Evolutionary conservation across 2,888 invertebrate species (phyloP).

Genomic region (Cosmia trapezina): DNA sequence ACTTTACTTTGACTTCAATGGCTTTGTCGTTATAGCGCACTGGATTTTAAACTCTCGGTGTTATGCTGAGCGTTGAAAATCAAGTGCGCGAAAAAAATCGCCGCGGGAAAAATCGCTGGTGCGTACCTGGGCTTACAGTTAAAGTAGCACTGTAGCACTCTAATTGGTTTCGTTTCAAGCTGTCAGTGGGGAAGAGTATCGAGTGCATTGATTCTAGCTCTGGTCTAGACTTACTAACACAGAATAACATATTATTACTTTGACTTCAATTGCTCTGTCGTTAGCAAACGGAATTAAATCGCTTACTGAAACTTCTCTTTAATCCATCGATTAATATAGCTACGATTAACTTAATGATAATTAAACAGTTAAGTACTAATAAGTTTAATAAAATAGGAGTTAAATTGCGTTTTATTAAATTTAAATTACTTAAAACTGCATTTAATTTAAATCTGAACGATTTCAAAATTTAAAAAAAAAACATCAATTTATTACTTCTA

Average conservation of each 20-base stretch:
- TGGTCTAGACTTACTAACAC: slow-evolving; percentile 38
- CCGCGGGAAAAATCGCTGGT: too few species aligned
- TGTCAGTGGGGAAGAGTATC: slow-evolving; percentile 12
- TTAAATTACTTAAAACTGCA: slow-evolving; percentile 7
- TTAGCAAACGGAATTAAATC: slow-evolving; percentile 33
- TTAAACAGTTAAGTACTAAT: slow-evolving; percentile 17
- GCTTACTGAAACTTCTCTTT: slow-evolving; percentile 16
- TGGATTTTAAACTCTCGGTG: too few species aligned
- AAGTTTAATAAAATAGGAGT: slow-evolving; percentile 1
- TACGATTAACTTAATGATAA: slow-evolving; percentile 15
- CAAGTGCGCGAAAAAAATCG: too few species aligned
- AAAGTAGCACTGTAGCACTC: slow-evolving; percentile 10
- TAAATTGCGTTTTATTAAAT: slow-evolving; percentile 8
- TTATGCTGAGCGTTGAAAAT: too few species aligned
- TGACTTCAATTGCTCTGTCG: neutral
- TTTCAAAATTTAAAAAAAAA: slow-evolving; percentile 33
- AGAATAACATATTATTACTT: slow-evolving; percentile 28
- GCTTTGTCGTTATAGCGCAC: slow-evolving; percentile 7
- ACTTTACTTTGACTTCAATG: neutral
- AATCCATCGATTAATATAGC: slow-evolving; percentile 8
- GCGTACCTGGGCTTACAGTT: neutral
- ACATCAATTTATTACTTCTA: slow-evolving; percentile 13
- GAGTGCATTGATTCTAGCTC: slow-evolving; percentile 24
- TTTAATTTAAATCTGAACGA: neutral
- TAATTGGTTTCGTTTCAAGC: slow-evolving; percentile 28